Conservation (phyloP, 2,888 invertebrate species). For the Thysanoteuthis rhombus region DNA sequence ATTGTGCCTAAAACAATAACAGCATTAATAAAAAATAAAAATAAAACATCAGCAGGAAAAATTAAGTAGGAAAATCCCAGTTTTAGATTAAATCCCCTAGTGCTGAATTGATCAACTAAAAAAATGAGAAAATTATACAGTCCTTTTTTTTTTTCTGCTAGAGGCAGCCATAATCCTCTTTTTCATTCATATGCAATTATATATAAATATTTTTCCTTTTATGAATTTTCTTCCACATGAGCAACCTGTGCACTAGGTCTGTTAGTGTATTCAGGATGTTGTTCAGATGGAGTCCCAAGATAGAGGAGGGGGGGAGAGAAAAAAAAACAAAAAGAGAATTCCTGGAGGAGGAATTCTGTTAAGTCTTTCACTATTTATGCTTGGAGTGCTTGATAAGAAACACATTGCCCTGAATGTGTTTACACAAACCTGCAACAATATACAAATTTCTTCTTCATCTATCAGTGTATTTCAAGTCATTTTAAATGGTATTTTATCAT, state of each 20-base stretch:
- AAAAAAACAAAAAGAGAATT: neutral
- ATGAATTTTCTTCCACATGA: conserved; percentile 12
- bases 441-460: neutral
- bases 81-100: neutral
- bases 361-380: neutral
- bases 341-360: neutral
- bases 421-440: neutral
- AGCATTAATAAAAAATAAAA: neutral
- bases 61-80: neutral
- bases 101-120: neutral
- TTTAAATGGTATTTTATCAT: neutral
- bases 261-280: neutral
- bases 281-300: neutral
- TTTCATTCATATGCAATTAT: neutral
- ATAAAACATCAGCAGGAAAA: neutral
- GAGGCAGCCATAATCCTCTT: neutral
- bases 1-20: neutral
- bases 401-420: neutral
- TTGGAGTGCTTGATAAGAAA: neutral
- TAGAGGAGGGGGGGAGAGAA: neutral
- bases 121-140: neutral
- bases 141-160: neutral
- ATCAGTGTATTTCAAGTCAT: neutral
- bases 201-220: neutral
- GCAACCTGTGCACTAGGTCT: neutral